Evolutionary conservation across 2,113 vertebrate genomes (phyloP).

Genomic region (Podarcis muralis): DNA sequence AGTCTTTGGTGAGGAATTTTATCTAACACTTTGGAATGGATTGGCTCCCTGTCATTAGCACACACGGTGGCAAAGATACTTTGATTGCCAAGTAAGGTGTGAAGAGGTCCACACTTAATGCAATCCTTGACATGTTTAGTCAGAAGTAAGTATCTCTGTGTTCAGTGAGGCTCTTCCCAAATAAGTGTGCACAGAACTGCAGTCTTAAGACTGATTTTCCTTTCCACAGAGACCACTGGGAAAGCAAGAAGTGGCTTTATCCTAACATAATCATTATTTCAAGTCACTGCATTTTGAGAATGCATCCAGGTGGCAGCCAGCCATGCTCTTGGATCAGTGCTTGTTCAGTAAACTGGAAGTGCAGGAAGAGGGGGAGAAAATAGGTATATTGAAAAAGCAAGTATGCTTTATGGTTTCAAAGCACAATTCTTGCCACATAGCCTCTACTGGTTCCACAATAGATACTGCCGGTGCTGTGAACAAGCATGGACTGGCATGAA

Average conservation of each 20-base stretch:
- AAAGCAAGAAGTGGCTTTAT: background rate
- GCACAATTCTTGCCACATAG: background rate
- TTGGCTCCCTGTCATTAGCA: background rate
- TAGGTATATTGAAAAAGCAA: background rate
- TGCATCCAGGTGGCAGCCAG: constrained; percentile 13
- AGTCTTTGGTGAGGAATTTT: too few species aligned
- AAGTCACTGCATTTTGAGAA: background rate
- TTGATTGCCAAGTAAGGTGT: background rate
- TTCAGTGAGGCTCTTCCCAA: background rate
- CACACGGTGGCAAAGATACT: background rate
- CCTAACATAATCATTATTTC: constrained; percentile 10
- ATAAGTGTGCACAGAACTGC: background rate
- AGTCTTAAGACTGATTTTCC: background rate
- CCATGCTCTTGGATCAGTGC: constrained; percentile 1
- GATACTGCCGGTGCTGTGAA: background rate
- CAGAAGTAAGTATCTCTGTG: background rate
- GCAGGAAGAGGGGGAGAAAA: background rate
- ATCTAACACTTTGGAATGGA: background rate
- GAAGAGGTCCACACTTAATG: background rate
- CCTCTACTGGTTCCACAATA: background rate
- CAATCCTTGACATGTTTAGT: background rate
- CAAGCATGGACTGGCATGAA: background rate
- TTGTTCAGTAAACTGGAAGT: background rate
- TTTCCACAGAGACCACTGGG: background rate
- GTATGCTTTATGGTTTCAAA: background rate